Conservation (phyloP, 1,140 invertebrate genomes). For the Probaryconus sp. region DNA sequence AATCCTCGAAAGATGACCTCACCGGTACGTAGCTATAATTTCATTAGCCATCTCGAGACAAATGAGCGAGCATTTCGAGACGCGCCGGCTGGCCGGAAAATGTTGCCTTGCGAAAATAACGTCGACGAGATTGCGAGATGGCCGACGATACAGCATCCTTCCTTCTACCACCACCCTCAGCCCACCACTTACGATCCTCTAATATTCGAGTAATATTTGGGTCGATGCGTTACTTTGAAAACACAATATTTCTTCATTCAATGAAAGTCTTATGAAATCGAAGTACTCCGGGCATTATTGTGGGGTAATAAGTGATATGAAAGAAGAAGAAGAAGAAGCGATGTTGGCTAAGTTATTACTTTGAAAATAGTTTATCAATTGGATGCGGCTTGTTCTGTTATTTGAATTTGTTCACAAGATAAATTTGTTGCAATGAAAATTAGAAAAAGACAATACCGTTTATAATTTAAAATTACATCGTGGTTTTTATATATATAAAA, state of each 20-base stretch:
- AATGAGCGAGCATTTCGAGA: conserved; percentile 77
- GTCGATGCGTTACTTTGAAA: conserved; percentile 52
- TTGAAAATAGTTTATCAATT: neutral
- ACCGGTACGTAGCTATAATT: conserved; percentile 73
- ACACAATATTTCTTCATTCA: conserved; percentile 57
- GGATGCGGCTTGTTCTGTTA: neutral
- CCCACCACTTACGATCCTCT: conserved; percentile 14
- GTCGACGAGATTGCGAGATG: conserved; percentile 56
- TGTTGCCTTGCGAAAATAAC: conserved; percentile 67
- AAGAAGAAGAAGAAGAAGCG: conserved; percentile 11
- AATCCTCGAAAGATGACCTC: conserved; percentile 67
- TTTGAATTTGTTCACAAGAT: no score
- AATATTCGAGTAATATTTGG: conserved; percentile 46
- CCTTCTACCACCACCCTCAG: no score
- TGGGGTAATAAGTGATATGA: conserved; percentile 33
- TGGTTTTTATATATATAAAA: no score
- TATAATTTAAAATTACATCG: no score
- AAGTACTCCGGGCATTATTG: conserved; percentile 39
- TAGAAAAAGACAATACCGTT: no score
- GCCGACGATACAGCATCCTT: conserved; percentile 37
- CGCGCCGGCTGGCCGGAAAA: conserved; percentile 76
- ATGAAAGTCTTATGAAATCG: conserved; percentile 57
- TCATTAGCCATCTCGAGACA: conserved; percentile 77
- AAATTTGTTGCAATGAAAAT: no score
- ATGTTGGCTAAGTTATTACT: conserved; percentile 29